Evolutionary conservation across 2,797 vertebrate species (phyloP), one percentile per base, ranked within the genome.

Genomic region (Acanthiza pusilla): DNA sequence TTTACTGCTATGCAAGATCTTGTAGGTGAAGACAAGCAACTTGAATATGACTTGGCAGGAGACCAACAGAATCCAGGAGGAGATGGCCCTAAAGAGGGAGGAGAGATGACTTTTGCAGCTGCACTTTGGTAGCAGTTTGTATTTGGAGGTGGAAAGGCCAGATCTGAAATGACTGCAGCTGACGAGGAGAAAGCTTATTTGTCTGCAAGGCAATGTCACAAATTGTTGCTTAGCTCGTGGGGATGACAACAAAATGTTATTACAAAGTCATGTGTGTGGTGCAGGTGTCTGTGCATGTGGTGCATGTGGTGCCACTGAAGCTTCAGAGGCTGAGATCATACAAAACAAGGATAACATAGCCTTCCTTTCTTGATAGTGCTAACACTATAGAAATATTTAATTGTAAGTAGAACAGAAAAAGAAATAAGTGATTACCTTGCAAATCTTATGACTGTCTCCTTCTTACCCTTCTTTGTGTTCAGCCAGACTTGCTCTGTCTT

Each of bases 51-150:
- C 45, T 94, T 93, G 91, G 86, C 88, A 76, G 45, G 32, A 84
- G 23, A 63, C 70, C 76, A 91, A 1, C 16, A 58, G 34, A 66
- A 29, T 71, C 61, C 48, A n/a, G 62, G 45, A n/a, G 62, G 45
- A 57, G 67, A 26, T 51, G 51, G 76, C 66, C 55, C 47, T 81
- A 5, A 66, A 81, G 60, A 38, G 61, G 60, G 74, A 94, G 73
- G 36, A 67, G 68, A 75, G 70, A 94, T 89, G 67, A 40, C 13
- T 91, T 95, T 82, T 91, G 74, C 88, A 96, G 89, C 68, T 93
- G 85, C 48, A 14, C 42, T 93, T 84, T 79, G 73, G 82, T 80
- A 60, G 62, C 7, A 7, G 29, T 58, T 89, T 68, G 47, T 27
- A 25, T 86, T 76, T 87, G 53, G 42, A 79, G 34, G 57, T 91